A percentile compares a stretch with the other conserved stretches of the same genome.
Evolutionary conservation across 37 sponge, comb jelly and placozoan genomes (phyloP).

Genomic region (Beroe ovata): DNA sequence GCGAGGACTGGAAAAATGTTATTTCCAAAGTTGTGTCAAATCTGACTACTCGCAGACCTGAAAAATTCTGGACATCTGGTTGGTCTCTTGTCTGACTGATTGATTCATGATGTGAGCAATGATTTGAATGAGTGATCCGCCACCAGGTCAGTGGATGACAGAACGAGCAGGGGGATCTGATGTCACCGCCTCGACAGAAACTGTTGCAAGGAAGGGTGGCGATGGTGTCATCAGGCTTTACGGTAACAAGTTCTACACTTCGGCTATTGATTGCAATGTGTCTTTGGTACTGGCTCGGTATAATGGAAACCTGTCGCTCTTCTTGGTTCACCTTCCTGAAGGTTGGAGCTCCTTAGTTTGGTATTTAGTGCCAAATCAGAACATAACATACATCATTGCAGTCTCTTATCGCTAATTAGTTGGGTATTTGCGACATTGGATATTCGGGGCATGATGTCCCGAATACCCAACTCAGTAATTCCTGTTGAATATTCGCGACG

Average conservation of each 20-base stretch:
- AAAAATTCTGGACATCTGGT: slow-evolving; percentile 90
- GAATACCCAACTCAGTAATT: too few relatives aligned
- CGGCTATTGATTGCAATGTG: slow-evolving; percentile 89
- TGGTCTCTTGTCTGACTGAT: background rate
- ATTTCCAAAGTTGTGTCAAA: slow-evolving; percentile 67
- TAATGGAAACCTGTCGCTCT: slow-evolving; percentile 19
- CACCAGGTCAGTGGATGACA: slow-evolving; percentile 99
- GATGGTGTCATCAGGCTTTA: slow-evolving; percentile 72
- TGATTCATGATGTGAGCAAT: too few relatives aligned
- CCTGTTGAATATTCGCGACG: too few relatives aligned
- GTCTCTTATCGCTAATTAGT: too few relatives aligned
- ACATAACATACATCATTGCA: too few relatives aligned
- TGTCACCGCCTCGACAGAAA: slow-evolving; percentile 85
- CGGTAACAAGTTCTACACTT: slow-evolving; percentile 97
- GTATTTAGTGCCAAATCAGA: too few relatives aligned
- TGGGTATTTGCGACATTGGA: too few relatives aligned
- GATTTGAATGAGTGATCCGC: too few relatives aligned
- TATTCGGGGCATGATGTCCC: too few relatives aligned
- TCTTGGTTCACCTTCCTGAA: slow-evolving; percentile 37
- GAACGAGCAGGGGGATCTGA: slow-evolving; percentile 94
- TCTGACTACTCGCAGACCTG: slow-evolving; percentile 75
- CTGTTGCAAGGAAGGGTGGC: slow-evolving; percentile 72
- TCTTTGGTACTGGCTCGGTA: slow-evolving; percentile 85
- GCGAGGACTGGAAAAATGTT: slow-evolving; percentile 11
- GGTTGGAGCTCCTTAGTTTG: too few relatives aligned